Conservation (phyloP, 2,888 invertebrate genomes). For the Hyalella azteca region DNA sequence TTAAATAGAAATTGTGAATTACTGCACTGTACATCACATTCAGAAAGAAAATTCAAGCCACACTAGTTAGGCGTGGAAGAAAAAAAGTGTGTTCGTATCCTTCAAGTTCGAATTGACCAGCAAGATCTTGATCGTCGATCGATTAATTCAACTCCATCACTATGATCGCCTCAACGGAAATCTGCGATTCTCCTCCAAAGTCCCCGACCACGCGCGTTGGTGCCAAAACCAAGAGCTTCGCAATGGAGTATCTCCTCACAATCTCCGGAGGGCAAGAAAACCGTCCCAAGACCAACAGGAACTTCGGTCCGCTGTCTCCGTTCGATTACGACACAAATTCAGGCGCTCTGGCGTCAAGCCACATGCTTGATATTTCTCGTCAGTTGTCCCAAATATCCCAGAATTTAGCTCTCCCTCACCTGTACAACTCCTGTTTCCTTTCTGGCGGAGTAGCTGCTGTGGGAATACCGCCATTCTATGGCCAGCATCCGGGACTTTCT, state of each 20-base stretch:
- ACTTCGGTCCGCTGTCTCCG: not conserved
- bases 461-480: conserved; percentile 12
- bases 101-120: not conserved
- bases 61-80: too few relatives aligned
- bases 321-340: not conserved
- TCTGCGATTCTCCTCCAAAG: not conserved
- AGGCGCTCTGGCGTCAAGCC: not conserved
- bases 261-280: conserved; percentile 30
- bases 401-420: not conserved
- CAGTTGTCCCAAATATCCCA: conserved; percentile 21
- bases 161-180: conserved; percentile 11
- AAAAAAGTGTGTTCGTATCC: too few relatives aligned
- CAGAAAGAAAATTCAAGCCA: too few relatives aligned
- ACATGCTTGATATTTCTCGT: conserved; percentile 19
- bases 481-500: not conserved
- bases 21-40: too few relatives aligned
- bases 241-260: conserved; percentile 22
- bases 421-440: conserved; percentile 21
- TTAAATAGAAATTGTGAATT: too few relatives aligned
- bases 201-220: conserved; percentile 2
- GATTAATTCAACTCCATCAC: not conserved
- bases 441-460: not conserved
- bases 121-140: too few relatives aligned
- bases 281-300: not conserved
- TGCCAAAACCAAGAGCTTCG: conserved; percentile 5